phyloP scores from a whole-genome alignment of 2,113 vertebrate species.

The Heterotis niloticus region DNA sequence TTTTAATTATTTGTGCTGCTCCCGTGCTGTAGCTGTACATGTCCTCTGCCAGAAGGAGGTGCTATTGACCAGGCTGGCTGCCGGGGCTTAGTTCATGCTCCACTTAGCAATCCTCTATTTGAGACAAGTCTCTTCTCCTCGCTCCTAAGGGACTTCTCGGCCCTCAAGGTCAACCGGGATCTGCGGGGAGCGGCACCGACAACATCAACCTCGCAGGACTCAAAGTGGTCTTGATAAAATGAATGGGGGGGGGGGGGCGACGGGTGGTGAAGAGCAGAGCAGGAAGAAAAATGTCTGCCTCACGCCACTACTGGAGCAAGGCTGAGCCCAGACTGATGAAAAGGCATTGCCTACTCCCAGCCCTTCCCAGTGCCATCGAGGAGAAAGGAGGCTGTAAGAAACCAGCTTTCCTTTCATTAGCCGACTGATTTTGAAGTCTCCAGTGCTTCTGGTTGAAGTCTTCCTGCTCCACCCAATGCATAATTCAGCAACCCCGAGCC shows the following conservation, averaged over 20 bases:
- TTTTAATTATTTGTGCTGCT: neutral
- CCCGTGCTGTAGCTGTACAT: neutral
- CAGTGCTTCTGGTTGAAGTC: constrained; percentile 13
- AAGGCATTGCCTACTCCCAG: neutral
- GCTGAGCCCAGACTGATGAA: constrained; percentile 13
- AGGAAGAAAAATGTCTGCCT: neutral
- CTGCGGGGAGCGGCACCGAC: neutral
- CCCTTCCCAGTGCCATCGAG: neutral
- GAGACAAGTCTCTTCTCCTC: neutral
- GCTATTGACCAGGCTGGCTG: neutral
- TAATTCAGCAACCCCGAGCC: constrained; percentile 22
- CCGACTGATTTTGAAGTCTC: constrained; percentile 25
- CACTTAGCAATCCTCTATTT: no score
- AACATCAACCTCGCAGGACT: neutral
- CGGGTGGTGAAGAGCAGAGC: neutral
- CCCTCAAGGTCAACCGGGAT: neutral
- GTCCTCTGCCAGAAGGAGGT: neutral
- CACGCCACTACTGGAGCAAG: neutral
- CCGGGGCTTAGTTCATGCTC: no score
- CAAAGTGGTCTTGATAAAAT: neutral
- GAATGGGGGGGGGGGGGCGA: neutral
- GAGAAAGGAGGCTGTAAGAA: neutral
- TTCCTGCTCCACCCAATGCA: constrained; percentile 24
- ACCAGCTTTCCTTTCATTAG: constrained; percentile 24
- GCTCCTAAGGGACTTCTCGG: neutral